phyloP scores from a whole-genome alignment of 2,113 vertebrate species.

The Arvicanthis niloticus region DNA sequence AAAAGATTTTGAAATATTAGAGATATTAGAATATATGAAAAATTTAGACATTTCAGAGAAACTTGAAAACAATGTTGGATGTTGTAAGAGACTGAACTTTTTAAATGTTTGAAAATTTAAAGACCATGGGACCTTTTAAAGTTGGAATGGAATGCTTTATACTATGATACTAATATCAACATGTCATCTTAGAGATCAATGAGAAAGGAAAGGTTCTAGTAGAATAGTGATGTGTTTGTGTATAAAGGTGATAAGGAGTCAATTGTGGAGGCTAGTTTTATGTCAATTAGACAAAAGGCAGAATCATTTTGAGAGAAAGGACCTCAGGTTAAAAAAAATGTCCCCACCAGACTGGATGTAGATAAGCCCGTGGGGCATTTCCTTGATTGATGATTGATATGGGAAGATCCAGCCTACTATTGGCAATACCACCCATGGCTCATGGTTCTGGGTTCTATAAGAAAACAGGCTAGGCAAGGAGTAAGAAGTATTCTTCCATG shows the following conservation, averaged over 20 bases:
- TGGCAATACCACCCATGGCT: too few species aligned
- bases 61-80: background rate
- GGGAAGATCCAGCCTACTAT: too few species aligned
- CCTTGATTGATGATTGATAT: background rate
- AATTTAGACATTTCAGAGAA: background rate
- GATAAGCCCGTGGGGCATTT: background rate
- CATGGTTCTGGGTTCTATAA: background rate
- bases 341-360: background rate
- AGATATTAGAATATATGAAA: background rate
- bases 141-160: background rate
- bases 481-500: background rate
- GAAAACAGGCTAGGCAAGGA: background rate
- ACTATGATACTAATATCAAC: background rate
- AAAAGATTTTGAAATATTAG: background rate
- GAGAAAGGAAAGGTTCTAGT: background rate
- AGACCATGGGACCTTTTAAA: background rate
- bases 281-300: background rate
- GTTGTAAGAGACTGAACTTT: background rate
- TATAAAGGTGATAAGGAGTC: background rate
- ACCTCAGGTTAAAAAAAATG: background rate
- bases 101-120: background rate
- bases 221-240: background rate
- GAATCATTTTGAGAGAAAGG: background rate
- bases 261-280: background rate
- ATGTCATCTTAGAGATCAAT: background rate